Conservation (phyloP, 2,797 vertebrate species). For the Perodicticus potto region DNA sequence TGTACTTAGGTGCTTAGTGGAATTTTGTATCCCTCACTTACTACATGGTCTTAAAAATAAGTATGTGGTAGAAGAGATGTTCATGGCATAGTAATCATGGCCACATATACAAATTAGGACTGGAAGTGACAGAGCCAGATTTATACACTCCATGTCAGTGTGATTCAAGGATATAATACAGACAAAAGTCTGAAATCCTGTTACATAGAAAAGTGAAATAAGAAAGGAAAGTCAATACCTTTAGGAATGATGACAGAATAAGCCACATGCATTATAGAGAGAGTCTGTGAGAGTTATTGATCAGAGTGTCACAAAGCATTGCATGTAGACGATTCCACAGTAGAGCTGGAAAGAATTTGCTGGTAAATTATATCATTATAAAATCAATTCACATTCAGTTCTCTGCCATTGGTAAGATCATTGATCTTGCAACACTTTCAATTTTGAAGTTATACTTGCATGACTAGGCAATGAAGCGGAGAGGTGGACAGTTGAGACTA, state of each 20-base stretch:
- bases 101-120: slow-evolving; percentile 35
- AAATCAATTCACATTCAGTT: slow-evolving; percentile 54
- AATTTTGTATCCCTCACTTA: slow-evolving; percentile 65
- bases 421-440: neutral
- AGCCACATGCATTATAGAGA: neutral
- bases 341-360: neutral
- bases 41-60: slow-evolving; percentile 43
- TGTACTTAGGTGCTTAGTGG: neutral
- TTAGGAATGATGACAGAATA: slow-evolving; percentile 6
- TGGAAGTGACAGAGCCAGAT: slow-evolving; percentile 14
- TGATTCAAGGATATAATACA: slow-evolving; percentile 18
- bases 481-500: neutral
- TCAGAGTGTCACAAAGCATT: slow-evolving; percentile 17
- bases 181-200: slow-evolving; percentile 44
- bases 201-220: slow-evolving; percentile 50
- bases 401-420: neutral
- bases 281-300: neutral
- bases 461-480: neutral
- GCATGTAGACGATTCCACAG: slow-evolving; percentile 10
- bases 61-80: neutral
- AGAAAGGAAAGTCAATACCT: slow-evolving; percentile 42
- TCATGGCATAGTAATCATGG: neutral
- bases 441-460: slow-evolving; percentile 40
- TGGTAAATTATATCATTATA: slow-evolving; percentile 32
- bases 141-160: neutral